phyloP scores from a whole-genome alignment of 1,140 invertebrate species.

The Platyscapa corneri region DNA sequence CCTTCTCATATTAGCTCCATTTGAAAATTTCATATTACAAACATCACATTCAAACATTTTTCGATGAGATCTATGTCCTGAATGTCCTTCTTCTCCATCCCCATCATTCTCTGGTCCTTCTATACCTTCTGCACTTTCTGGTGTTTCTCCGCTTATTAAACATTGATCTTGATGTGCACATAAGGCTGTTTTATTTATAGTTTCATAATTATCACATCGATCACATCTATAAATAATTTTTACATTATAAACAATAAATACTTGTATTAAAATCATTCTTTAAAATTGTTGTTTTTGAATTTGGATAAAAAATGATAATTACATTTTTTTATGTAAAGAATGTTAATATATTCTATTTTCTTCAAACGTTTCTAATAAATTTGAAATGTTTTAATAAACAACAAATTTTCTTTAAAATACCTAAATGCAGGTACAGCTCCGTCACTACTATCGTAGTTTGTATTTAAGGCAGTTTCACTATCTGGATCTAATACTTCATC shows the following conservation, averaged over 20 bases:
- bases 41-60: constrained; percentile 95
- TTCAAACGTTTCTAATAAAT: not conserved
- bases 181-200: constrained; percentile 77
- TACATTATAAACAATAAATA: not conserved
- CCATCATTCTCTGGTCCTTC: constrained; percentile 68
- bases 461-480: constrained; percentile 75
- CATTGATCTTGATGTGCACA: constrained; percentile 79
- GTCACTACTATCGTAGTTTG: constrained; percentile 79
- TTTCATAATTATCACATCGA: constrained; percentile 81
- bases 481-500: constrained; percentile 70
- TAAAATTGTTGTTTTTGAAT: too few relatives aligned
- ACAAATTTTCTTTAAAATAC: constrained; percentile 49
- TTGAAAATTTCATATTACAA: constrained; percentile 97
- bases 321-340: too few relatives aligned
- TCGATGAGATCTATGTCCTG: constrained; percentile 77
- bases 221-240: constrained; percentile 72
- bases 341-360: not conserved
- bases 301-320: too few relatives aligned
- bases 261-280: not conserved
- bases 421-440: constrained; percentile 75
- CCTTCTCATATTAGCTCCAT: constrained; percentile 94
- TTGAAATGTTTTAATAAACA: too few relatives aligned
- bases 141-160: constrained; percentile 67
- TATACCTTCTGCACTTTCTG: constrained; percentile 66
- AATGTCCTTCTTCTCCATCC: constrained; percentile 73